These are phyloP conservation scores for Caenorhabditis panamensis DNA, from an alignment of 2,888 invertebrate species.

Conservation along the genomic window DNA sequence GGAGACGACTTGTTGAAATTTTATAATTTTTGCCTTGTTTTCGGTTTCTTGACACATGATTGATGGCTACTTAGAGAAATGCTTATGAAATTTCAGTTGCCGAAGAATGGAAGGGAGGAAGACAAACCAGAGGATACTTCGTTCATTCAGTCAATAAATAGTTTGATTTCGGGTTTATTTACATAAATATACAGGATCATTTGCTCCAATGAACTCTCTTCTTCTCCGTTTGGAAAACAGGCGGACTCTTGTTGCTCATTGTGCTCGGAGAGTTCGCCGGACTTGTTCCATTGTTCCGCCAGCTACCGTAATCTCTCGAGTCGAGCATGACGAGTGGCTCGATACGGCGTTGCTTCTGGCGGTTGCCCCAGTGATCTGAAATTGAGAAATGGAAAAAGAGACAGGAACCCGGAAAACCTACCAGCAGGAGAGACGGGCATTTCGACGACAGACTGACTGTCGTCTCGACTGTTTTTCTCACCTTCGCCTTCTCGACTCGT, in stretches of 20 bases:
- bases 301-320: slow-evolving; percentile 36
- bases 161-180: too few species aligned
- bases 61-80: slow-evolving; percentile 51
- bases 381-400: neutral
- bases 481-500: neutral
- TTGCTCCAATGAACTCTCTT: slow-evolving; percentile 54
- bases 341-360: slow-evolving; percentile 48
- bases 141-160: too few species aligned
- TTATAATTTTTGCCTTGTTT: slow-evolving; percentile 55
- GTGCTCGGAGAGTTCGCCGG: slow-evolving; percentile 36
- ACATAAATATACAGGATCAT: slow-evolving; percentile 31
- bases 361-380: slow-evolving; percentile 20
- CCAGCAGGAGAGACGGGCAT: slow-evolving; percentile 52
- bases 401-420: slow-evolving; percentile 1
- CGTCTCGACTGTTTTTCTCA: slow-evolving; percentile 17
- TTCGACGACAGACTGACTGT: neutral
- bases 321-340: slow-evolving; percentile 44
- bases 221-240: slow-evolving; percentile 47
- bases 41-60: slow-evolving; percentile 53
- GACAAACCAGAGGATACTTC: too few species aligned
- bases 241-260: slow-evolving; percentile 36
- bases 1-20: slow-evolving; percentile 46
- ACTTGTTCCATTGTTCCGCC: slow-evolving; percentile 26
- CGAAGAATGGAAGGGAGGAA: neutral
- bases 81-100: slow-evolving; percentile 48